Evolutionary conservation across 2,888 invertebrate genomes (phyloP), one percentile per base, ranked within the genome.

Genomic region (Cyrtodaria siliqua): DNA sequence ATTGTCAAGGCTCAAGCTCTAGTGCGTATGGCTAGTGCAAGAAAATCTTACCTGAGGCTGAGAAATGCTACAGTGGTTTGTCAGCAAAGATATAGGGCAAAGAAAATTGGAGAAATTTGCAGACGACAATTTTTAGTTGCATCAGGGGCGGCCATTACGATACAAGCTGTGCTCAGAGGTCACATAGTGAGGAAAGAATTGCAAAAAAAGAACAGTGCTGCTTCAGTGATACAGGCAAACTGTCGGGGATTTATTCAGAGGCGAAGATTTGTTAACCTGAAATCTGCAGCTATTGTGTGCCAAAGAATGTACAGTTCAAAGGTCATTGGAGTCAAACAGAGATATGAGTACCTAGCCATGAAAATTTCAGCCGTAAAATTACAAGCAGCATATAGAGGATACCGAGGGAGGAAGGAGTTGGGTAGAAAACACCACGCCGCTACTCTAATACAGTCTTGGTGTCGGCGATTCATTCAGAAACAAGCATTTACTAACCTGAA

Each of bases 171-270:
- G 9, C 66, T 56, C 38, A 67, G 79, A 50, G 75, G 70, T n/a
- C 47, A 70, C 50, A 18, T 26, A 40, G 55, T 59, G 2, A 70
- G 79, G 47, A 70, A 67, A 63, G 47, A 72, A 14, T 29, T 76
- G 26, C 33, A 61, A 20, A 47, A 40, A 47, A 44, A 59, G 57
- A 27, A 49, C 8, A 27, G 42, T 1, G 78, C 85, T 23, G 83
- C 83, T 4, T 40, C 86, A 16, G 79, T 75, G 8, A 63, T 87
- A 20, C 88, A 89, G 72, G 56, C 79, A 44, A n/a, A 9, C 4
- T 60, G 63, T 14, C 55, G 78, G 52, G 68, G 73, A 27, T 63
- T 60, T 33, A 18, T 71, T 20, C 49, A 50, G 3, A 78, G 79
- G 50, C 66, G 53, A 26, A 47, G 18, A 1, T 81, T 66, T 26